These are phyloP conservation scores for Lasioglossum baleicum DNA, from an alignment of 1,140 invertebrate species.

Conservation along the genomic window DNA sequence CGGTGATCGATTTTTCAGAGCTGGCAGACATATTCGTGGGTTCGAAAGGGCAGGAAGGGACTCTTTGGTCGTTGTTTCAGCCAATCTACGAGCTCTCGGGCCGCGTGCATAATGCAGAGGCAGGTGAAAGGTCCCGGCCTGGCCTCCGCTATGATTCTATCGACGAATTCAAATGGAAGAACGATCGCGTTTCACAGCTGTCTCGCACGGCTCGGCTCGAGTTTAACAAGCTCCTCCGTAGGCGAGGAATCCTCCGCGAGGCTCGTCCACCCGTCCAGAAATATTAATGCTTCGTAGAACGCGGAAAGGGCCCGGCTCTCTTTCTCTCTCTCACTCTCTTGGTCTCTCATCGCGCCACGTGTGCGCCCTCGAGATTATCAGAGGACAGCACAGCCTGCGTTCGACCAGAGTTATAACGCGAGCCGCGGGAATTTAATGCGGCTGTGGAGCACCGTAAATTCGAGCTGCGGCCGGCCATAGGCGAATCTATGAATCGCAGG, in stretches of 20 bases:
- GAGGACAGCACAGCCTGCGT: constrained; percentile 8
- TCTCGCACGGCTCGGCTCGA: background rate
- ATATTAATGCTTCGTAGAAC: constrained; percentile 44
- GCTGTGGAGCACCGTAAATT: constrained; percentile 16
- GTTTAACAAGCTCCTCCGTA: constrained; percentile 12
- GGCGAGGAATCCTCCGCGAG: constrained; percentile 5
- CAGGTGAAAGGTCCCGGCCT: constrained; percentile 46
- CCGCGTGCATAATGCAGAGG: constrained; percentile 23
- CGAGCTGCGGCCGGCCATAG: constrained; percentile 25
- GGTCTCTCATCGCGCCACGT: background rate
- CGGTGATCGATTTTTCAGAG: background rate
- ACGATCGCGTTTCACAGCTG: constrained; percentile 42
- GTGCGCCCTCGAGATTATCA: constrained; percentile 27
- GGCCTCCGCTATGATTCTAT: constrained; percentile 49
- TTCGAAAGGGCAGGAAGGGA: background rate
- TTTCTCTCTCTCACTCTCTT: too few relatives aligned
- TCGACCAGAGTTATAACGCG: constrained; percentile 32
- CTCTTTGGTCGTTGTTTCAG: background rate
- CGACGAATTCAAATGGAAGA: constrained; percentile 35
- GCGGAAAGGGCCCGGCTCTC: constrained; percentile 21
- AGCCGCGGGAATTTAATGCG: constrained; percentile 38
- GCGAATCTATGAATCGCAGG: constrained; percentile 43
- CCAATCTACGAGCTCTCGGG: background rate
- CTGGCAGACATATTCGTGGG: background rate
- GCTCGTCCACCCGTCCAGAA: background rate